Percentiles rank a stretch among this genome's conserved stretches.
Evolutionary conservation across 2,888 invertebrate species (phyloP).

Genomic region (Prosapia bicincta): DNA sequence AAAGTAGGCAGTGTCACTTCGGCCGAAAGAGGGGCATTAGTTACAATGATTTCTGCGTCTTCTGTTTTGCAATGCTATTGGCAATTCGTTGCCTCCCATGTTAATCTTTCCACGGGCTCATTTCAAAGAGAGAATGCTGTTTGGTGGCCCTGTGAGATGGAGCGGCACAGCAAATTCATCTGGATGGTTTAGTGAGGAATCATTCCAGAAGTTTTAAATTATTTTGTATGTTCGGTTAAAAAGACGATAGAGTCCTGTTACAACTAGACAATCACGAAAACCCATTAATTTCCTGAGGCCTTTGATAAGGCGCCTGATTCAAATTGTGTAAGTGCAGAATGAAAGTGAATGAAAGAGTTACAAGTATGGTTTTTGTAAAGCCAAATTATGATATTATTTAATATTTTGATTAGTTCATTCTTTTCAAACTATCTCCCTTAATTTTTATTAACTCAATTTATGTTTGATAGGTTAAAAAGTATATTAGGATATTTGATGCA

Average conservation of each 20-base stretch:
- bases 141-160: slow-evolving; percentile 37
- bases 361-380: too few relatives aligned
- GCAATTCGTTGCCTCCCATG: slow-evolving; percentile 29
- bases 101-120: slow-evolving; percentile 37
- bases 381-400: too few relatives aligned
- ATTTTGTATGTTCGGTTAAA: slow-evolving; percentile 8
- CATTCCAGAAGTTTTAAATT: slow-evolving; percentile 19
- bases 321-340: too few relatives aligned
- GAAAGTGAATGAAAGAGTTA: too few relatives aligned
- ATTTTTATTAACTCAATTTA: too few relatives aligned
- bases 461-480: too few relatives aligned
- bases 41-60: background rate
- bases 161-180: slow-evolving; percentile 35
- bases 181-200: slow-evolving; percentile 37
- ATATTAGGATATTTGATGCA: too few relatives aligned
- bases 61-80: background rate
- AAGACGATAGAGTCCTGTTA: background rate
- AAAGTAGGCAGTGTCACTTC: background rate
- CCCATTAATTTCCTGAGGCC: background rate
- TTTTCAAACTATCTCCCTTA: too few relatives aligned
- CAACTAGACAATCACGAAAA: slow-evolving; percentile 8
- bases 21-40: background rate
- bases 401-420: too few relatives aligned
- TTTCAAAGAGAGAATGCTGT: slow-evolving; percentile 38
- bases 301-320: slow-evolving; percentile 8